A percentile compares a stretch with the other conserved stretches of the same genome.
These are phyloP conservation scores for Standfussiana lucernea DNA, from an alignment of 2,888 invertebrate genomes.

Conservation along the genomic window DNA sequence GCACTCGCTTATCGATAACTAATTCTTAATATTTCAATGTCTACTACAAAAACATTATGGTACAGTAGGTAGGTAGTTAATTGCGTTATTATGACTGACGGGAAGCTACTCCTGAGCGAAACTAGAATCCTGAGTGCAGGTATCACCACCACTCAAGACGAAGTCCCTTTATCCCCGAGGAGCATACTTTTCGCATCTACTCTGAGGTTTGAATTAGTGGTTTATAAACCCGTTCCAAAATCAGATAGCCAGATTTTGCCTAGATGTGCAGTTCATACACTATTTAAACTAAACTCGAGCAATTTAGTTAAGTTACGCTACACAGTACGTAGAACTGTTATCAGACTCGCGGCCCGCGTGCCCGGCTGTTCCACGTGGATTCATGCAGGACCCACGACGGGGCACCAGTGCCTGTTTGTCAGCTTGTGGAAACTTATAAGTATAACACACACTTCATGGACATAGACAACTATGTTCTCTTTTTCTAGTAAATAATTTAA, in stretches of 20 bases:
- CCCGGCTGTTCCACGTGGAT: too few species aligned
- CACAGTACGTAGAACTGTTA: too few species aligned
- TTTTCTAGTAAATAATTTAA: too few species aligned
- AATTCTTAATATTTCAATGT: slow-evolving; percentile 68
- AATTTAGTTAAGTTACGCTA: not conserved
- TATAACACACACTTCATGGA: too few species aligned
- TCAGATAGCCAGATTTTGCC: not conserved
- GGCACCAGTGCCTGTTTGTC: too few species aligned
- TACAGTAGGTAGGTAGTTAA: not conserved
- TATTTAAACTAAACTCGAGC: not conserved
- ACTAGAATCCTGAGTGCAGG: not conserved
- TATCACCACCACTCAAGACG: not conserved
- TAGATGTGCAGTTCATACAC: not conserved
- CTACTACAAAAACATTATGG: slow-evolving; percentile 26
- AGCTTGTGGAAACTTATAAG: too few species aligned
- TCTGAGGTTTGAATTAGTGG: not conserved
- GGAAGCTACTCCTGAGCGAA: not conserved
- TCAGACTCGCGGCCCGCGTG: too few species aligned
- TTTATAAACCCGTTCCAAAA: not conserved
- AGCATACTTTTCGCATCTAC: not conserved
- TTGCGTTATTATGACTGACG: not conserved
- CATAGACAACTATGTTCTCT: too few species aligned
- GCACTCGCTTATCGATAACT: slow-evolving; percentile 72
- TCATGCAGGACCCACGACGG: too few species aligned
- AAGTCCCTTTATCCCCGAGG: not conserved